Conservation (phyloP, 1,140 invertebrate species). For the Reticulitermes speratus region DNA sequence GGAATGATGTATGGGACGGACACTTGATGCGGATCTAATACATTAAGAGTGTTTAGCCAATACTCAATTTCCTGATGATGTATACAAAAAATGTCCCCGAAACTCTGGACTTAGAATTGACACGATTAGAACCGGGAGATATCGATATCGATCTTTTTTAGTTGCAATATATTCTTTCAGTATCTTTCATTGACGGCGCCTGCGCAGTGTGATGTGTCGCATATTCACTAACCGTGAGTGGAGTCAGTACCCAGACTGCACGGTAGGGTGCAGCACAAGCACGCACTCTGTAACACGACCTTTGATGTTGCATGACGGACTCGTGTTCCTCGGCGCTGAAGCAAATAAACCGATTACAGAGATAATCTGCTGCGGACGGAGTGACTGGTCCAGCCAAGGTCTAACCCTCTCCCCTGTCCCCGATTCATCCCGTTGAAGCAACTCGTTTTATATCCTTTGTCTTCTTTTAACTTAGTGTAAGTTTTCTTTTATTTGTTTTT, state of each 20-base stretch:
- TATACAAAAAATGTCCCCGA: too few relatives aligned
- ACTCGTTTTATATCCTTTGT: neutral
- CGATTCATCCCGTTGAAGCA: neutral
- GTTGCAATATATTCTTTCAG: too few relatives aligned
- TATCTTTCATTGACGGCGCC: too few relatives aligned
- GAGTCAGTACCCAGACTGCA: neutral
- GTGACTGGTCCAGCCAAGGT: slow-evolving; percentile 12
- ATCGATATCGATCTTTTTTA: too few relatives aligned
- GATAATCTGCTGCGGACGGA: slow-evolving; percentile 13
- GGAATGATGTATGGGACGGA: too few relatives aligned
- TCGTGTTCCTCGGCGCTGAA: neutral
- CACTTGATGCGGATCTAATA: too few relatives aligned
- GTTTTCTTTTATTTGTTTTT: neutral
- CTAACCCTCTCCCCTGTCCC: neutral
- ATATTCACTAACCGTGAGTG: too few relatives aligned
- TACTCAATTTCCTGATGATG: too few relatives aligned
- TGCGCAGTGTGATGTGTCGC: too few relatives aligned
- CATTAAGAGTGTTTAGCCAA: too few relatives aligned
- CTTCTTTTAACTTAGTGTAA: neutral
- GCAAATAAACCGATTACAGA: slow-evolving; percentile 18
- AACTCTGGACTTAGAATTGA: too few relatives aligned
- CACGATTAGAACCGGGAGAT: too few relatives aligned
- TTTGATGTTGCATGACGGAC: neutral
- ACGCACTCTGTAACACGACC: neutral
- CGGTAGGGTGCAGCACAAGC: neutral